These are phyloP conservation scores for Pyralis farinalis DNA, from an alignment of 2,888 invertebrate genomes.

Conservation along the genomic window DNA sequence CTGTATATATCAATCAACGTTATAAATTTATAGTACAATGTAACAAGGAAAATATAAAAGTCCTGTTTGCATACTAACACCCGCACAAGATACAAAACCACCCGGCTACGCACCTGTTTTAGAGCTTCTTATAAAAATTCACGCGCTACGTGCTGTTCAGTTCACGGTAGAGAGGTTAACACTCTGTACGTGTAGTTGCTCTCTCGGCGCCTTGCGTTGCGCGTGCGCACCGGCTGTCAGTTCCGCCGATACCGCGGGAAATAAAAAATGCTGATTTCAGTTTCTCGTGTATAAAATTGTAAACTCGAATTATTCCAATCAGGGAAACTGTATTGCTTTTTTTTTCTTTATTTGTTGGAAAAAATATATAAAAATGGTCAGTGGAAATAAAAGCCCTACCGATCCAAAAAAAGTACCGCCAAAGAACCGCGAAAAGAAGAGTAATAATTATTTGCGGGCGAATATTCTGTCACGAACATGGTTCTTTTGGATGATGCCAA, in stretches of 20 bases:
- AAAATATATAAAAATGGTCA: slow-evolving; percentile 58
- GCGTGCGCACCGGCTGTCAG: slow-evolving; percentile 45
- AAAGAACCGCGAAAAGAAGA: slow-evolving; percentile 70
- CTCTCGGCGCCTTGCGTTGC: slow-evolving; percentile 53
- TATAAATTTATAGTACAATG: too few species aligned
- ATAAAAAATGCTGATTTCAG: slow-evolving; percentile 47
- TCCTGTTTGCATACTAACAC: too few species aligned
- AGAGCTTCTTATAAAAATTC: neutral
- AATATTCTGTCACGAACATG: slow-evolving; percentile 65
- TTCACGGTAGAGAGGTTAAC: slow-evolving; percentile 41
- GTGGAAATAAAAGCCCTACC: slow-evolving; percentile 66
- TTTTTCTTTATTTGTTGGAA: slow-evolving; percentile 18
- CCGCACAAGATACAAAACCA: neutral
- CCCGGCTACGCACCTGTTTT: neutral
- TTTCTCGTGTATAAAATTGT: slow-evolving; percentile 21
- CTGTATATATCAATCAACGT: too few species aligned
- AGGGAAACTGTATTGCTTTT: slow-evolving; percentile 10
- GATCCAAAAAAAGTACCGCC: slow-evolving; percentile 69
- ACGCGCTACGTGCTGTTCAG: neutral
- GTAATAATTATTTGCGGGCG: slow-evolving; percentile 66
- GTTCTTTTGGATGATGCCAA: slow-evolving; percentile 79
- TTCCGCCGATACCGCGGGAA: slow-evolving; percentile 39
- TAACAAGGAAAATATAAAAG: too few species aligned
- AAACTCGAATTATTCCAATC: slow-evolving; percentile 11
- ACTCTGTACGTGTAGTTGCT: slow-evolving; percentile 53